Percentiles rank a stretch among this genome's conserved stretches.
Conservation (phyloP, 2,113 vertebrate genomes). For the Xenopus borealis region DNA sequence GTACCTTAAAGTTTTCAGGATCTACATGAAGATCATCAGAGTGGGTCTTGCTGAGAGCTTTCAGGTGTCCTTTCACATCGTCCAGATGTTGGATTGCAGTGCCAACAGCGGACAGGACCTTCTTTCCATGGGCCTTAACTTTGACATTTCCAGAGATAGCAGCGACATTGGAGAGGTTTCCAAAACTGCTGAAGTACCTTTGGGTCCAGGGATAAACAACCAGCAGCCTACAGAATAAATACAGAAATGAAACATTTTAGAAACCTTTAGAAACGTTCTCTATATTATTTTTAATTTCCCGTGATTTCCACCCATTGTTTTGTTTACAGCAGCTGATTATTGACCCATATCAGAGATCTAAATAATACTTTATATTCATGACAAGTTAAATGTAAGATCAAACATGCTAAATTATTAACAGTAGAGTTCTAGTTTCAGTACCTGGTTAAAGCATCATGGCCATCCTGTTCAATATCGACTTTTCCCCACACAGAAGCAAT, state of each 20-base stretch:
- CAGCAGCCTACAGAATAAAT: constrained; percentile 49
- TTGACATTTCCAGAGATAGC: constrained; percentile 14
- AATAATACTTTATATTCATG: too few relatives aligned
- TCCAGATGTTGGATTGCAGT: constrained; percentile 73
- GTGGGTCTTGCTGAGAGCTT: constrained; percentile 66
- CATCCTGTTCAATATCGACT: constrained; percentile 47
- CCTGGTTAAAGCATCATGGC: constrained; percentile 62
- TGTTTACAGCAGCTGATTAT: too few relatives aligned
- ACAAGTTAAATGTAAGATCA: too few relatives aligned
- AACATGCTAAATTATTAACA: not conserved
- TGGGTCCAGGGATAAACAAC: constrained; percentile 58
- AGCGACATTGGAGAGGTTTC: constrained; percentile 45
- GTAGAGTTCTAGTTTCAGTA: constrained; percentile 29
- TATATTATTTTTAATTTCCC: too few relatives aligned
- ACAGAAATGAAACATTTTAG: not conserved
- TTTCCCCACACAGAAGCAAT: constrained; percentile 55
- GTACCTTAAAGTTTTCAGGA: constrained; percentile 58
- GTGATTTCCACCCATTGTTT: too few relatives aligned
- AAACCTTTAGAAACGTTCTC: too few relatives aligned
- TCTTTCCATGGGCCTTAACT: constrained; percentile 56
- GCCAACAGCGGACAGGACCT: constrained; percentile 60
- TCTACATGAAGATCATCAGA: constrained; percentile 69
- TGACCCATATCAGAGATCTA: too few relatives aligned
- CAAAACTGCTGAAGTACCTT: constrained; percentile 58
- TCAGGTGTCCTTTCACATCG: constrained; percentile 54